Evolutionary conservation across 1,140 invertebrate species (phyloP), one percentile per base, ranked within the genome.

Genomic region (Musca domestica): DNA sequence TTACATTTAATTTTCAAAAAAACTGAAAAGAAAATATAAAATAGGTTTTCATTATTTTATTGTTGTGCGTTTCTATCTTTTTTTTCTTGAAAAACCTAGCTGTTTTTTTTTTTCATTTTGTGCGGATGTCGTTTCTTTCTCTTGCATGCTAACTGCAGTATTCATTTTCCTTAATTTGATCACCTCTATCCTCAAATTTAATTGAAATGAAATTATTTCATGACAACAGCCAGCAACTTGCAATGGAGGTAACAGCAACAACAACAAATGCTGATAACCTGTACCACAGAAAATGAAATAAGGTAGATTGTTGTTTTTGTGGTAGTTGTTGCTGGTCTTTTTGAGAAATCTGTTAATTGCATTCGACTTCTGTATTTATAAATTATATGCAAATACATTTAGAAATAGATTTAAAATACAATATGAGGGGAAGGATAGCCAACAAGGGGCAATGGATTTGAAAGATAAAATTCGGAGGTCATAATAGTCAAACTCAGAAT

Each of bases 91-190:
- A 17, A 51, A 51, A 1, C 7, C 17, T 30, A 61, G n/a, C 30
- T 58, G 25, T 27, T 56, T n/a, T 56, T 56, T 56, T 19, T 30
- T 56, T 56, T 56, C 10, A 14, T 48, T 15, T 48, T 48, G 17
- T 51, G 17, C 20, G 48, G 17, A 22, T 51, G 17, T 51, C 17
- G 48, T 51, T 19, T 51, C 6, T 51, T 20, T 19, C 10, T 41
- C 3, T 61, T 61, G 56, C 56, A 61, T 61, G 56, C 41, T 34
- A 19, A 61, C 30, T 27, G n/a, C 17, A 12, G 27, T 34, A 61
- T 61, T 61, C 25, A 61, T 61, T 61, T 61, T 61, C n/a, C 41
- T 61, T 61, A 61, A 61, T 61, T 20, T 61, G 56, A 61, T 61
- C 56, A 61, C 56, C 56, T 61, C 34, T 34, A 34, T 58, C n/a